Base-by-base conservation (phyloP, 1,140 invertebrate species). In the Coptotermes formosanus region DNA sequence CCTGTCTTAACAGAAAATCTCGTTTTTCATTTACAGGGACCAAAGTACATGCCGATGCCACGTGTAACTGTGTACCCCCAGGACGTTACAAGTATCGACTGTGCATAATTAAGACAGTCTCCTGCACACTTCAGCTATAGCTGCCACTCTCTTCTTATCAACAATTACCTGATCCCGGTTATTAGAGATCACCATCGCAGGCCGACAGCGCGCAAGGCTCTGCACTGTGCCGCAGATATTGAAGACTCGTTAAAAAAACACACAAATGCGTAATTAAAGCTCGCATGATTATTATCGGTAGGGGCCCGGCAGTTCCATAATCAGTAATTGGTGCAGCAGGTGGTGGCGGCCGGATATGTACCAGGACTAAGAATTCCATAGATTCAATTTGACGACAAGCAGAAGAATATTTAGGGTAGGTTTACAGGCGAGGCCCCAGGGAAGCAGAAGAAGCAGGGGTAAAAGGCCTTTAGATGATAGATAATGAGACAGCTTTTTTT, bases 351-450 rank as follows among this genome's bases (percentile, higher is more conserved):
- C 14, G 64, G 64, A 75, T 30, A 14, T 30, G 64, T 30, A 30
- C 25, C 52, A 21, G 52, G 64, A 14, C 64, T 75, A 6, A 9
- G 64, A 14, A 75, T 75, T 75, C 64, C 64, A 30, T 75, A 75
- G 64, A 75, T 75, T 75, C 64, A 75, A 30, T 75, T 75, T 75
- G 64, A 75, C 64, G 64, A 75, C 64, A 75, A 75, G 64, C 1
- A 7, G 8, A 59, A 23, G 55, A 59, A 23, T 38, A 38, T 38
- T 19, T 8, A 64, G 59, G 4, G 21, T 23, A n/a, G 59, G 59
- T 3, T 23, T 23, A n/a, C 21, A n/a, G 59, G 59, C 59, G 59
- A 64, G 19, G 59, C 16, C 16, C 25, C 21, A 23, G 8, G 59
- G 21, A 64, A 19, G 19, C 3, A 48, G 59, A 1, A 16, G 59